Percentiles rank a stretch among this genome's conserved stretches.
Conservation (phyloP, 2,113 vertebrate species). For the Rynchops niger region DNA sequence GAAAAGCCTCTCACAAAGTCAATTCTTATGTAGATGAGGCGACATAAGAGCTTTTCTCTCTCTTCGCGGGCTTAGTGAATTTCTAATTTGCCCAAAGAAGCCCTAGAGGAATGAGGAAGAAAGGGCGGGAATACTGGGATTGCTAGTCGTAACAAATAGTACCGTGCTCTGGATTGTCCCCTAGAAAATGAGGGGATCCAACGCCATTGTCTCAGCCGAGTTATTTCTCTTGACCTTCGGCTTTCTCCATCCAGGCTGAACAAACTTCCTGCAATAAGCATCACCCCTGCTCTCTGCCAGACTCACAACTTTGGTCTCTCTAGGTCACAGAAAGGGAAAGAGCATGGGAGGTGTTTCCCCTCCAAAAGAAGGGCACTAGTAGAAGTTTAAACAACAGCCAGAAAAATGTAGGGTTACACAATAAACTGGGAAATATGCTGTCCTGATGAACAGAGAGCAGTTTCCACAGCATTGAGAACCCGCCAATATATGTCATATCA, state of each 20-base stretch:
- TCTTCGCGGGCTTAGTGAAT: not conserved
- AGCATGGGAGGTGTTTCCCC: not conserved
- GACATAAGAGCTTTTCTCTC: slow-evolving; percentile 32
- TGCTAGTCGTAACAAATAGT: not conserved
- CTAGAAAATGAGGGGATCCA: not conserved
- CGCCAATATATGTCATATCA: slow-evolving; percentile 59
- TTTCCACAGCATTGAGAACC: slow-evolving; percentile 29
- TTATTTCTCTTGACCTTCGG: slow-evolving; percentile 31
- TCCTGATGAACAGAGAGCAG: slow-evolving; percentile 37
- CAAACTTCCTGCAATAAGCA: not conserved
- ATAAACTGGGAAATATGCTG: slow-evolving; percentile 31
- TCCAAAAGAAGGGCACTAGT: not conserved
- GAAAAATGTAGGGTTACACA: slow-evolving; percentile 32
- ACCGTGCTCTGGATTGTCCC: not conserved
- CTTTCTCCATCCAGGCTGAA: slow-evolving; percentile 11
- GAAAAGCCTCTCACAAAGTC: slow-evolving; percentile 57
- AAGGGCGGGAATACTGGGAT: not conserved
- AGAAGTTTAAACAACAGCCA: slow-evolving; percentile 46
- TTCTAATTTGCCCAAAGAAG: slow-evolving; percentile 38
- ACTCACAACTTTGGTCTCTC: not conserved
- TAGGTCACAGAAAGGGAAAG: not conserved
- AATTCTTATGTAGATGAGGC: slow-evolving; percentile 73
- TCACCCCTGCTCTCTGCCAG: not conserved
- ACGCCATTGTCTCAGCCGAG: not conserved
- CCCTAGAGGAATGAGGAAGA: slow-evolving; percentile 18